Percentiles rank a stretch among this genome's conserved stretches.
Conservation (phyloP, 2,797 vertebrate species). For the Bovichtus diacanthus region DNA sequence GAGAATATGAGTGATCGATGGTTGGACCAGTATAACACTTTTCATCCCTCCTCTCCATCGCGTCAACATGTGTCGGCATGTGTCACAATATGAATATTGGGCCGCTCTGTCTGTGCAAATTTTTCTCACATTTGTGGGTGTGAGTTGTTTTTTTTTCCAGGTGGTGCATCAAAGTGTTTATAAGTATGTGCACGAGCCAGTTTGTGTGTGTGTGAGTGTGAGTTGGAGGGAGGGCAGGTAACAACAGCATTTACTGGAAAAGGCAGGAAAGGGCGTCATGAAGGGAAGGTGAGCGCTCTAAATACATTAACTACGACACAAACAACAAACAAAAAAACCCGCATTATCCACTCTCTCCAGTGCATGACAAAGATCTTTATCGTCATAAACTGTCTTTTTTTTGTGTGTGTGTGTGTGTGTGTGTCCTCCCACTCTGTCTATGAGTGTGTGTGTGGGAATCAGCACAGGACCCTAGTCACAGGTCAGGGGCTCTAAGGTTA, state of each 20-base stretch:
- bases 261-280: conserved; percentile 42
- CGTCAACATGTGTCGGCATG: too few species aligned
- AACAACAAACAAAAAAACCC: conserved; percentile 33
- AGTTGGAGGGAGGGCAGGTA: conserved; percentile 35
- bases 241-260: conserved; percentile 32
- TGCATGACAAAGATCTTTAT: conserved; percentile 77
- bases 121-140: conserved; percentile 39
- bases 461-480: conserved; percentile 86
- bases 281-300: conserved; percentile 48
- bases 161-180: conserved; percentile 17
- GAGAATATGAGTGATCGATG: not conserved
- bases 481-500: conserved; percentile 87
- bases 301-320: conserved; percentile 71
- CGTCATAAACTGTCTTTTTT: conserved; percentile 73
- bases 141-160: not conserved
- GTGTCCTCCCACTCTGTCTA: conserved; percentile 46
- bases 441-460: conserved; percentile 82
- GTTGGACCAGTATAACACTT: too few species aligned
- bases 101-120: not conserved
- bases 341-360: conserved; percentile 66
- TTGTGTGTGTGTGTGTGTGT: conserved; percentile 48
- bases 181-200: not conserved
- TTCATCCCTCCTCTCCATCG: too few species aligned
- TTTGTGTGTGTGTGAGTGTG: not conserved
- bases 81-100: not conserved